Conservation (phyloP, 1,140 invertebrate genomes). For the Sminthurides bifidus region DNA sequence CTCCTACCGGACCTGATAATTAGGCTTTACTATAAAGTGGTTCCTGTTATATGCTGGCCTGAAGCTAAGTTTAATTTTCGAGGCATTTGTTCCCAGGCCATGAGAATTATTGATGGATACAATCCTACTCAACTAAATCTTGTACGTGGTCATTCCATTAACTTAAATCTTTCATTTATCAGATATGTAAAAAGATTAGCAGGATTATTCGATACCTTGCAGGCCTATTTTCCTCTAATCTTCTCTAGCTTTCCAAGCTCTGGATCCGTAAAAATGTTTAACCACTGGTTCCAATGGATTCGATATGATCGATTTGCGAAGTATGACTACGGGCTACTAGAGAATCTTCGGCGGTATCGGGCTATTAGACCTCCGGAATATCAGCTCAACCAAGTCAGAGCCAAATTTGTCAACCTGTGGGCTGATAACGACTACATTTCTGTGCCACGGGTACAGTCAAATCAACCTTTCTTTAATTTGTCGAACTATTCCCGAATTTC, state of each 20-base stretch:
- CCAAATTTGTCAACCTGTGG: conserved; percentile 37
- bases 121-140: background rate
- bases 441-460: conserved; percentile 34
- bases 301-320: conserved; percentile 30
- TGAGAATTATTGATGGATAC: conserved; percentile 2
- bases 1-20: background rate
- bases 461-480: conserved; percentile 12
- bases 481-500: background rate
- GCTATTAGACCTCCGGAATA: conserved; percentile 38
- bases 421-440: conserved; percentile 40
- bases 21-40: background rate
- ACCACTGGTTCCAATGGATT: conserved; percentile 39
- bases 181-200: background rate
- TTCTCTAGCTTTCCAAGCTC: conserved; percentile 43
- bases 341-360: conserved; percentile 29
- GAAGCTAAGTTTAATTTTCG: background rate
- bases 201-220: conserved; percentile 1
- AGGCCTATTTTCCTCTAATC: conserved; percentile 35
- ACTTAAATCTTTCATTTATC: background rate
- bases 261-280: conserved; percentile 43
- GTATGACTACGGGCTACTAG: conserved; percentile 35
- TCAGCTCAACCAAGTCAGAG: conserved; percentile 34
- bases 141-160: background rate
- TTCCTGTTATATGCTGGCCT: background rate
- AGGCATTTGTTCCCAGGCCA: background rate